A percentile compares a stretch with the other conserved stretches of the same genome.
These are phyloP conservation scores for Rhinolophus ferrumequinum DNA, from an alignment of 2,113 vertebrate genomes.

Conservation along the genomic window DNA sequence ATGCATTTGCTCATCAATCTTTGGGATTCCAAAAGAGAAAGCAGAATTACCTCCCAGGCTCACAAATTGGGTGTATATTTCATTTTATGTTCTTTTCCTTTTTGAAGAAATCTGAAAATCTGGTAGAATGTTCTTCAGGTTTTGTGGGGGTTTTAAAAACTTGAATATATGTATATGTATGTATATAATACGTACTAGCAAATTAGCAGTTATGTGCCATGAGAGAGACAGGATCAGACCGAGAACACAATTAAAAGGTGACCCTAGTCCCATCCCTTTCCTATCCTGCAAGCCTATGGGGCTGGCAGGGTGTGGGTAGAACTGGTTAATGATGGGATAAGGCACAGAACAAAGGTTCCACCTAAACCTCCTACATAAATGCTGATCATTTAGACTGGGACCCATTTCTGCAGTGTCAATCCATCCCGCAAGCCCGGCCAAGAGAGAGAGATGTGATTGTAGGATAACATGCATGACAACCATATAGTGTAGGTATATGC, in stretches of 20 bases:
- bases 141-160: neutral
- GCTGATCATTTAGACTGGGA: neutral
- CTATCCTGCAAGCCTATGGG: neutral
- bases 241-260: neutral
- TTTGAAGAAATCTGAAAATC: slow-evolving; percentile 28
- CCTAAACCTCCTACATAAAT: neutral
- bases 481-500: neutral
- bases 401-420: neutral
- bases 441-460: neutral
- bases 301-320: neutral
- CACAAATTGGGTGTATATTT: neutral
- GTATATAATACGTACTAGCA: neutral
- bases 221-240: neutral
- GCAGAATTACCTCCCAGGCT: neutral
- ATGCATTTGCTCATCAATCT: neutral
- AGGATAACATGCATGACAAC: neutral
- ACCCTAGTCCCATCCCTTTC: neutral
- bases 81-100: neutral
- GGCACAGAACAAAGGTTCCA: neutral
- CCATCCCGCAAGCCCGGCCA: neutral
- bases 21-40: slow-evolving; percentile 37
- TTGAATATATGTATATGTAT: neutral
- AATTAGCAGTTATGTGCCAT: neutral
- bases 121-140: neutral
- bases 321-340: neutral